Evolutionary conservation across 2,797 vertebrate species (phyloP).

Genomic region (Tiaroga cobitis): DNA sequence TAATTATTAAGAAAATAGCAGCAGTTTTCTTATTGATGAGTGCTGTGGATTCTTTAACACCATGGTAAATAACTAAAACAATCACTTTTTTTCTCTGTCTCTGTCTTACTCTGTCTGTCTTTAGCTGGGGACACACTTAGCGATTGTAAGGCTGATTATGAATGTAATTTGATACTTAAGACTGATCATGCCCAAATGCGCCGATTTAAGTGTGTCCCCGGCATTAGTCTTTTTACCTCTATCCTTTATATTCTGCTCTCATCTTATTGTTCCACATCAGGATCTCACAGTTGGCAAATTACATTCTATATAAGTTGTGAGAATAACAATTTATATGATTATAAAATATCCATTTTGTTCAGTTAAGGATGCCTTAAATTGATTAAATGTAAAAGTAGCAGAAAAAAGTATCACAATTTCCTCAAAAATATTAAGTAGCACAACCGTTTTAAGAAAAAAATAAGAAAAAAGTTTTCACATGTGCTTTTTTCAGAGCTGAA

Average conservation of each 20-base stretch:
- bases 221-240: neutral
- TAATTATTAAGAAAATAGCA: conserved; percentile 59
- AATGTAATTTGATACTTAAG: too few relatives aligned
- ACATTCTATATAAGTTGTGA: neutral
- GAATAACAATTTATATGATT: neutral
- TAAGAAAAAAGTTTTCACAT: too few relatives aligned
- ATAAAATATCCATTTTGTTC: neutral
- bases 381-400: neutral
- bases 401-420: neutral
- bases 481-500: neutral
- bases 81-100: conserved; percentile 22
- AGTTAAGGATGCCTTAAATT: neutral
- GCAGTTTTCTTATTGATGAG: conserved; percentile 53
- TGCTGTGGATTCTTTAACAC: conserved; percentile 51
- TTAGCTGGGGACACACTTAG: too few relatives aligned
- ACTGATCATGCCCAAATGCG: too few relatives aligned
- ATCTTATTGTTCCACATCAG: neutral
- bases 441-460: too few relatives aligned
- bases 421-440: too few relatives aligned
- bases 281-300: neutral
- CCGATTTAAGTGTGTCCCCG: too few relatives aligned
- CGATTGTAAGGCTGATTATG: too few relatives aligned
- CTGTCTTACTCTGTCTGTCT: conserved; percentile 36
- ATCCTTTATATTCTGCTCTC: conserved; percentile 62
- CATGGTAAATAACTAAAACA: conserved; percentile 56